Evolutionary conservation across 2,797 vertebrate species (phyloP).

Genomic region (Melanotaenia nigrans): DNA sequence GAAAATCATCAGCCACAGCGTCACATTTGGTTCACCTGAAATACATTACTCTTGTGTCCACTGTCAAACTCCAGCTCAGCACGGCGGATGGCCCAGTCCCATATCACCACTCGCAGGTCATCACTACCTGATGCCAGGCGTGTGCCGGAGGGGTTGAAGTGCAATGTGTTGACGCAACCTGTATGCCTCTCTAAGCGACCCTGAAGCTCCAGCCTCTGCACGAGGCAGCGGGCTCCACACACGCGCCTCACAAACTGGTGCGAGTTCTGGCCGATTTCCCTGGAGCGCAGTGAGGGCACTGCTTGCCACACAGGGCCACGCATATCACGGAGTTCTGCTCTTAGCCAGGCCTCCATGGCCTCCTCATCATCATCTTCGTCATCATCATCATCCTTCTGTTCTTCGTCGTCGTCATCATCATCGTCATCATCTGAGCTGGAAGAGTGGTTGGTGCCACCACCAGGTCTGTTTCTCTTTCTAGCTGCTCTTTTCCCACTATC

Average conservation of each 20-base stretch:
- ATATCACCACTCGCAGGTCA: slow-evolving; percentile 93
- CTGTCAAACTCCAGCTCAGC: slow-evolving; percentile 95
- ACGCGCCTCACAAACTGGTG: slow-evolving; percentile 89
- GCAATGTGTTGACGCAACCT: slow-evolving; percentile 97
- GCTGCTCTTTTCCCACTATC: slow-evolving; percentile 69
- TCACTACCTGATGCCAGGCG: slow-evolving; percentile 95
- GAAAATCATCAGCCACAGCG: not conserved
- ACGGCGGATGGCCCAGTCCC: slow-evolving; percentile 92
- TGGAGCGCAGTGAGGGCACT: slow-evolving; percentile 86
- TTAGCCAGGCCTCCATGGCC: slow-evolving; percentile 93
- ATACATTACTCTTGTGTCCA: slow-evolving; percentile 97
- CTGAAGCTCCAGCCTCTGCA: slow-evolving; percentile 92
- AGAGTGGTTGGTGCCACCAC: slow-evolving; percentile 78
- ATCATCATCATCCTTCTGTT: slow-evolving; percentile 80
- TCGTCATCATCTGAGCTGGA: slow-evolving; percentile 87
- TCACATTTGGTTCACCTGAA: slow-evolving; percentile 86
- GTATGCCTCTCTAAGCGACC: slow-evolving; percentile 91
- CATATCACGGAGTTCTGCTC: slow-evolving; percentile 88
- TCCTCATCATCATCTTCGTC: slow-evolving; percentile 90
- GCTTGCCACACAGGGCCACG: slow-evolving; percentile 88
- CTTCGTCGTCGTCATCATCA: slow-evolving; percentile 73
- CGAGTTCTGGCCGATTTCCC: slow-evolving; percentile 87
- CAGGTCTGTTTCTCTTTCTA: slow-evolving; percentile 81
- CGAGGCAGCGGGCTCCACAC: slow-evolving; percentile 91
- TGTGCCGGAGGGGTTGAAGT: slow-evolving; percentile 96